Evolutionary conservation across 2,797 vertebrate species (phyloP), one percentile per base, ranked within the genome.

Genomic region (Sebastes ruberrimus): DNA sequence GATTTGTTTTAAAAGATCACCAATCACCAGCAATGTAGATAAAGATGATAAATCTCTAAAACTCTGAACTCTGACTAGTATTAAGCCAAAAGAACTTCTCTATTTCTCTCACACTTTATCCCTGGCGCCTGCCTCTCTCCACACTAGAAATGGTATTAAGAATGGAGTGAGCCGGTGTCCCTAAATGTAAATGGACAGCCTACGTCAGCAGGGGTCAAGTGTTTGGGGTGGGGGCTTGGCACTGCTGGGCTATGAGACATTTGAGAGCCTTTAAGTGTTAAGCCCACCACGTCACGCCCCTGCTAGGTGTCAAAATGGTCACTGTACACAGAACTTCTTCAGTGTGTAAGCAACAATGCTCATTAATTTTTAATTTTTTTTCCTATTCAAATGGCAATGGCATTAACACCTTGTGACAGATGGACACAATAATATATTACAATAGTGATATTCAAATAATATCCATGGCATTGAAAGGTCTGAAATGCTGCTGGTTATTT

Each of bases 211-310:
- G 75, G 89, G 85, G 81, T 94, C 85, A 93, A 89, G 86, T 93
- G 72, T 89, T 90, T 91, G 86, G 89, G 89, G 88, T 84, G 80
- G 91, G 92, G 86, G 94, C 93, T 93, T 95, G 94, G 93, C 91
- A 87, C 61, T 77, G 94, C 88, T 86, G 73, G 87, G 84, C 90
- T 92, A 93, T 27, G 3, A 23, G 95, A 96, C 81, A 96, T 79
- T 80, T 93, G 96, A 98, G 95, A 98, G 89, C 92, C 87, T 92
- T 86, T 52, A 91, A 92, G 92, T 93, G 91, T 81, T 93, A 91
- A 95, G 88, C 94, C 82, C 77, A 91, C 78, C 81, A 82, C 76
- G 78, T 92, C 91, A 86, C 76, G 78, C 67, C 65, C 82, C 35
- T 82, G 83, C 65, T 93, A 89, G 89, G 92, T 97, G 95, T 95